These are phyloP conservation scores for Dilophus febrilis DNA, from an alignment of 2,888 invertebrate species.

Conservation along the genomic window DNA sequence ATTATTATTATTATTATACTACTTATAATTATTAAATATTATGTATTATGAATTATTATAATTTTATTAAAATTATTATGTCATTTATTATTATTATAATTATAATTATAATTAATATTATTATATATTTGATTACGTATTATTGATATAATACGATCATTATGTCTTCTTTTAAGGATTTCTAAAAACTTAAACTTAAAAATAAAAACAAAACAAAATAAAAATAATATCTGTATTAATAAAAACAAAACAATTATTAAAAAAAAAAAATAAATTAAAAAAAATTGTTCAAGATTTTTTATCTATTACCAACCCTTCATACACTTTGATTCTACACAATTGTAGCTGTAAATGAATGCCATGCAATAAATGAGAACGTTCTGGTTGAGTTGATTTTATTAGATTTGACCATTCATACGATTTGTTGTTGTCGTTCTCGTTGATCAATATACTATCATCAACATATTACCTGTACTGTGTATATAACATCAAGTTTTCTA, in stretches of 20 bases:
- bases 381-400: too few species aligned
- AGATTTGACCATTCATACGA: too few species aligned
- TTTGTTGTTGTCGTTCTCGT: too few species aligned
- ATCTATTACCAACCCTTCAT: too few species aligned
- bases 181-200: too few species aligned
- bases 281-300: too few species aligned
- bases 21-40: not conserved
- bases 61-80: conserved; percentile 3
- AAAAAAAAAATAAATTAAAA: not conserved
- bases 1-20: not conserved
- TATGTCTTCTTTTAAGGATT: conserved; percentile 63
- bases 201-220: conserved; percentile 41
- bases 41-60: not conserved
- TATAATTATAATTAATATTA: conserved; percentile 2
- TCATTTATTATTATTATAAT: not conserved
- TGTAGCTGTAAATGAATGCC: too few species aligned
- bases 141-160: conserved; percentile 29
- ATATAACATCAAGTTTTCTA: too few species aligned
- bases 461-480: too few species aligned
- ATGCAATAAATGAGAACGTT: too few species aligned
- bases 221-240: conserved; percentile 38
- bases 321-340: too few species aligned
- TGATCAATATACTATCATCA: too few species aligned
- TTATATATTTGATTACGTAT: not conserved
- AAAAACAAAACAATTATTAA: conserved; percentile 6